These are phyloP conservation scores for Itoplectis maculator DNA, from an alignment of 2,888 invertebrate species.

Conservation along the genomic window DNA sequence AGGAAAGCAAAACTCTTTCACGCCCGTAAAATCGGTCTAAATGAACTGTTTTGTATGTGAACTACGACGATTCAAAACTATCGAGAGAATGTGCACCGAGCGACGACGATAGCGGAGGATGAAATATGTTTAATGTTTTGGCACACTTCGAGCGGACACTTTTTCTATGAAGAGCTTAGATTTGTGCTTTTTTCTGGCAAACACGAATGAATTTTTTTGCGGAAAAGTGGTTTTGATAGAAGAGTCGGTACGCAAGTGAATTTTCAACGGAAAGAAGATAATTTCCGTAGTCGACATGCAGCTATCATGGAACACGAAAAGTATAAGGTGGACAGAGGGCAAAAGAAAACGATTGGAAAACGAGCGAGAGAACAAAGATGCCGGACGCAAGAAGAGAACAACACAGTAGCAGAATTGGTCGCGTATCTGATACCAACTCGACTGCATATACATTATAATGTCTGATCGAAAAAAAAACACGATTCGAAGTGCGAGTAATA, in stretches of 20 bases:
- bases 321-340: not conserved
- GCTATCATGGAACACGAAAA: not conserved
- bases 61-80: constrained; percentile 44
- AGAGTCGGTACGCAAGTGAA: not conserved
- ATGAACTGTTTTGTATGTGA: constrained; percentile 65
- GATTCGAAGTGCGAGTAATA: not conserved
- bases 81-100: not conserved
- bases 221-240: not conserved
- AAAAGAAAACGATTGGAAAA: not conserved
- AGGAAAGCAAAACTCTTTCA: constrained; percentile 58
- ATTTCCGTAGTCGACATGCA: not conserved
- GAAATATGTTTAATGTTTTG: not conserved
- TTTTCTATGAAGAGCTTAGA: constrained; percentile 36
- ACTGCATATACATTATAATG: not conserved
- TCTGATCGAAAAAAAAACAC: not conserved
- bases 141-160: constrained; percentile 15
- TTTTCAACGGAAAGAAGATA: not conserved
- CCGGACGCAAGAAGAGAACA: not conserved
- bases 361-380: not conserved
- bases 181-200: constrained; percentile 16
- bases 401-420: not conserved
- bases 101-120: not conserved
- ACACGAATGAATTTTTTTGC: not conserved
- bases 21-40: constrained; percentile 58
- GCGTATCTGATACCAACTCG: constrained; percentile 5